These are phyloP conservation scores for Sebastes alutus DNA, from an alignment of 2,797 vertebrate species.

Conservation along the genomic window DNA sequence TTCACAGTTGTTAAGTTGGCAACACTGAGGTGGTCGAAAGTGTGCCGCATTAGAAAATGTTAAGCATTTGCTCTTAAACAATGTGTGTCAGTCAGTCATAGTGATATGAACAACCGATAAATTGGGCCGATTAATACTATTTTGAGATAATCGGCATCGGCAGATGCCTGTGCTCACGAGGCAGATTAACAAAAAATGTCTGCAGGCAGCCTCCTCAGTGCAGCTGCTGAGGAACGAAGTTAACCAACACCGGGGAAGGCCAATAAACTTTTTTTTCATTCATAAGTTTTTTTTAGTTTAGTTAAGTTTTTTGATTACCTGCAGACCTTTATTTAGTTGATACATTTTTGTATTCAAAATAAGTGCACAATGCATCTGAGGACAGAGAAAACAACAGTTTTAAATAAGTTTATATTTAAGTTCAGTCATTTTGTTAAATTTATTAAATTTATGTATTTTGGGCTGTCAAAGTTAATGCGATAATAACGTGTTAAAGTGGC, in stretches of 20 bases:
- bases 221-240: too few species aligned
- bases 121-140: too few species aligned
- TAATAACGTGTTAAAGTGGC: too few species aligned
- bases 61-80: background rate
- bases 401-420: background rate
- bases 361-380: too few species aligned
- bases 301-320: background rate
- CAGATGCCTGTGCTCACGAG: too few species aligned
- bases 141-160: too few species aligned
- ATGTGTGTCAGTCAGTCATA: slow-evolving; percentile 2
- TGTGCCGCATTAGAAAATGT: slow-evolving; percentile 8
- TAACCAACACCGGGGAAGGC: background rate
- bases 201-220: too few species aligned
- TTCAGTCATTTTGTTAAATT: background rate
- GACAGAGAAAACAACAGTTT: background rate
- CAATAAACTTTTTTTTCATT: background rate
- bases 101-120: too few species aligned
- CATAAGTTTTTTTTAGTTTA: too few species aligned
- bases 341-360: background rate
- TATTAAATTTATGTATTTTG: too few species aligned
- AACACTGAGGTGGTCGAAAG: background rate
- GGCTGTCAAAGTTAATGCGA: too few species aligned
- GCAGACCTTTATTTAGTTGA: background rate
- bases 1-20: background rate
- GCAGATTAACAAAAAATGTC: too few species aligned